These are phyloP conservation scores for Stratiolaelaps scimitus DNA, from an alignment of 1,140 invertebrate species.

Conservation along the genomic window DNA sequence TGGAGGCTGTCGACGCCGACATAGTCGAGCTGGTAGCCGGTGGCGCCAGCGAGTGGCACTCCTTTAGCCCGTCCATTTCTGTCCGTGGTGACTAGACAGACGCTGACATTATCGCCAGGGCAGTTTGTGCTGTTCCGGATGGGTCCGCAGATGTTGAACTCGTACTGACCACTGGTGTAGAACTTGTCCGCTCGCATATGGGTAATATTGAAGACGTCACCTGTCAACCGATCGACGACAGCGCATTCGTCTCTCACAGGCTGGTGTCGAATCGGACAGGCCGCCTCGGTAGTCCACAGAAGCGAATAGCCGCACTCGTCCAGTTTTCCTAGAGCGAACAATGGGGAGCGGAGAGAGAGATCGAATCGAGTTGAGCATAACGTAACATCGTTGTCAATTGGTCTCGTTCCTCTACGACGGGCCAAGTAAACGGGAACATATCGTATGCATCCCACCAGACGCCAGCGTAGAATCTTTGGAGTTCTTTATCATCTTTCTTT, in stretches of 20 bases:
- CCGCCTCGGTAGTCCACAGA: constrained; percentile 39
- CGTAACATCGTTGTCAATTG: too few species aligned
- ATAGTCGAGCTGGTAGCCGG: constrained; percentile 47
- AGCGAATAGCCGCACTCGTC: constrained; percentile 39
- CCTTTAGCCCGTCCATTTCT: background rate
- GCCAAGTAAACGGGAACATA: too few species aligned
- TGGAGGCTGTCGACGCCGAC: constrained; percentile 58
- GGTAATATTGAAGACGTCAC: constrained; percentile 29
- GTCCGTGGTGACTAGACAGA: background rate
- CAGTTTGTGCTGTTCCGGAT: constrained; percentile 2
- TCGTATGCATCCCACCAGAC: too few species aligned
- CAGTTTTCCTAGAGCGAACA: constrained; percentile 32
- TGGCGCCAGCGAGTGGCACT: background rate
- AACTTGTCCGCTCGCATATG: background rate
- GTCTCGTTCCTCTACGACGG: too few species aligned
- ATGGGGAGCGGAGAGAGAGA: background rate
- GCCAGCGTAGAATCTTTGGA: too few species aligned
- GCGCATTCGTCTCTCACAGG: constrained; percentile 36
- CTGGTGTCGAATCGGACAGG: constrained; percentile 37
- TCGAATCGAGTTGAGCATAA: background rate
- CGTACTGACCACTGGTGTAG: background rate
- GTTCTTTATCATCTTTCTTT: too few species aligned
- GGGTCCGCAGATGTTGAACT: constrained; percentile 16
- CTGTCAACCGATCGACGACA: constrained; percentile 37
- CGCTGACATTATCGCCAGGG: constrained; percentile 9